phyloP scores from a whole-genome alignment of 2,888 invertebrate genomes.

The Dasypogon diadema region DNA sequence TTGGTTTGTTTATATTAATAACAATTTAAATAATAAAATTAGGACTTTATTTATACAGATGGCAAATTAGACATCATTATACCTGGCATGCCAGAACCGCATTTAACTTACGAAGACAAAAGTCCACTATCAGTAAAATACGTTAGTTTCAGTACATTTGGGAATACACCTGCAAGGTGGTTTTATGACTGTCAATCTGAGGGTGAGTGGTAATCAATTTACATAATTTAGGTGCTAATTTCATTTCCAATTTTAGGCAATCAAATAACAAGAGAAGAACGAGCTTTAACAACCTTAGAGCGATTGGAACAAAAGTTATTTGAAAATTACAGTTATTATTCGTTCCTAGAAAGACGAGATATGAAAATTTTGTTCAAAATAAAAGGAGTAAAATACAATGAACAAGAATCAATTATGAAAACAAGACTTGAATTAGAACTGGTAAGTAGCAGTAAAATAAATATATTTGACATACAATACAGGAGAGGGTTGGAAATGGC shows the following conservation, averaged over 20 bases:
- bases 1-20: conserved; percentile 59
- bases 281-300: conserved; percentile 69
- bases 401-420: conserved; percentile 60
- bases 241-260: conserved; percentile 57
- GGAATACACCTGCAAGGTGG: conserved; percentile 76
- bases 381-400: conserved; percentile 62
- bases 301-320: conserved; percentile 71
- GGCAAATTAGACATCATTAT: conserved; percentile 74
- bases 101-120: conserved; percentile 74
- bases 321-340: conserved; percentile 68
- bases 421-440: conserved; percentile 67
- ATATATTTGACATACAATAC: no score
- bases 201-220: conserved; percentile 59
- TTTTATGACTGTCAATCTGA: conserved; percentile 74
- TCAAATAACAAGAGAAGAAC: conserved; percentile 61
- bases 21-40: background rate
- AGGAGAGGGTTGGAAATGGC: no score
- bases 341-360: conserved; percentile 59
- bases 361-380: conserved; percentile 63
- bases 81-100: conserved; percentile 73
- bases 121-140: conserved; percentile 74
- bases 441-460: no score
- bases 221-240: background rate
- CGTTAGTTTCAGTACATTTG: conserved; percentile 79
- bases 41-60: conserved; percentile 65